Percentiles rank a stretch among this genome's conserved stretches.
These are phyloP conservation scores for Lasioglossum villosulum DNA, from an alignment of 2,888 invertebrate species.

Conservation along the genomic window DNA sequence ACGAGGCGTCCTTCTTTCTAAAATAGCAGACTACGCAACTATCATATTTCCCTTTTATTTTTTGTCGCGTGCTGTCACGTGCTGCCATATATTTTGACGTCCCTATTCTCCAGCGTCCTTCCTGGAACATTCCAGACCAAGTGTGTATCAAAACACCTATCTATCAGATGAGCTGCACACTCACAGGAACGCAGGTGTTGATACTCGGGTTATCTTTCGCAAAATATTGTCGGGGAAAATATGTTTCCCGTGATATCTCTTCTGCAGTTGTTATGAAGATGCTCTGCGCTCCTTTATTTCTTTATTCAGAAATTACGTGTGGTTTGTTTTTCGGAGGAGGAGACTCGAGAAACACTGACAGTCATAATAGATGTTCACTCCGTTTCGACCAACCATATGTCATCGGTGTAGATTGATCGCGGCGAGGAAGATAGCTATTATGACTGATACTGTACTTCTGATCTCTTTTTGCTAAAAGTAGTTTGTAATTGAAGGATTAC, in stretches of 20 bases:
- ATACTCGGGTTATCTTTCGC: constrained; percentile 32
- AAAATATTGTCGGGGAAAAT: constrained; percentile 12
- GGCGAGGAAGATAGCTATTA: constrained; percentile 2
- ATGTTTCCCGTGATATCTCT: not conserved
- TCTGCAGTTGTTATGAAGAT: not conserved
- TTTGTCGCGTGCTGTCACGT: constrained; percentile 74
- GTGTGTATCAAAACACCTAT: constrained; percentile 56
- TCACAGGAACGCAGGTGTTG: constrained; percentile 47
- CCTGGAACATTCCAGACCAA: constrained; percentile 62
- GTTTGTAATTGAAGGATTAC: constrained; percentile 1
- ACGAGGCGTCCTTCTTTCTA: constrained; percentile 61
- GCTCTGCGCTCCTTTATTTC: not conserved
- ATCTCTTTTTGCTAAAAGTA: not conserved
- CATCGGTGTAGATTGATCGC: not conserved
- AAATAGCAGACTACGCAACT: constrained; percentile 78
- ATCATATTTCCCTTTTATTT: constrained; percentile 79
- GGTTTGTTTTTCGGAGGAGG: not conserved
- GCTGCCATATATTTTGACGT: constrained; percentile 78
- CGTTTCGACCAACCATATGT: not conserved
- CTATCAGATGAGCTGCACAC: constrained; percentile 28
- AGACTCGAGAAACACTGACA: not conserved
- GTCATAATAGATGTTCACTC: constrained; percentile 1
- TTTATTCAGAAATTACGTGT: not conserved
- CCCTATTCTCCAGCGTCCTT: constrained; percentile 71
- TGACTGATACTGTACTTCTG: constrained; percentile 2